phyloP scores from a whole-genome alignment of 2,113 vertebrate genomes.

The Nibea coibor region DNA sequence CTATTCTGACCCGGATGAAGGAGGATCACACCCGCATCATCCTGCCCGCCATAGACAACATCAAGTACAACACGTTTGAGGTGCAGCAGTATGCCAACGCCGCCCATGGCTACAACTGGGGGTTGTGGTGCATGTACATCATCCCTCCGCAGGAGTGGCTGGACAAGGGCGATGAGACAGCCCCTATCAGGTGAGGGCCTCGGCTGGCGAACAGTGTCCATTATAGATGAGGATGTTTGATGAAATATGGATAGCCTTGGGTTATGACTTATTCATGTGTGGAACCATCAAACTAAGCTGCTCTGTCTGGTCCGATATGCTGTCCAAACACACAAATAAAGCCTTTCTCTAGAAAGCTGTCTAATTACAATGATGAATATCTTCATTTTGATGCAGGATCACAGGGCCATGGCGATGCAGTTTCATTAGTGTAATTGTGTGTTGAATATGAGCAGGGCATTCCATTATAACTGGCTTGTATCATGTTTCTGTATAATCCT shows the following conservation, averaged over 20 bases:
- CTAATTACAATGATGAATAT: conserved; percentile 71
- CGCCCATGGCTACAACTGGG: conserved; percentile 98
- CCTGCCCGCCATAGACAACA: conserved; percentile 97
- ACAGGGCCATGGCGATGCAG: conserved; percentile 23
- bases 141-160: conserved; percentile 97
- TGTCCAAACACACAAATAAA: conserved; percentile 57
- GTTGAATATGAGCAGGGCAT: conserved; percentile 42
- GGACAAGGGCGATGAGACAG: conserved; percentile 94
- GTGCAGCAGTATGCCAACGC: conserved; percentile 98
- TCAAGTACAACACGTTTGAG: conserved; percentile 97
- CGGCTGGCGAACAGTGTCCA: conserved; percentile 41
- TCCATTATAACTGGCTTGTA: conserved; percentile 21
- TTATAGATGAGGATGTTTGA: conserved; percentile 78
- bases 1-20: conserved; percentile 91
- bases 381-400: conserved; percentile 64
- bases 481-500: conserved; percentile 37
- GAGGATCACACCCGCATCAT: conserved; percentile 94
- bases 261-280: conserved; percentile 77
- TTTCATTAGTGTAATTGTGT: conserved; percentile 64
- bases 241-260: conserved; percentile 77
- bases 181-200: conserved; percentile 92
- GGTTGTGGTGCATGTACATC: conserved; percentile 99
- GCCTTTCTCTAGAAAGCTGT: conserved; percentile 30
- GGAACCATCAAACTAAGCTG: conserved; percentile 58
- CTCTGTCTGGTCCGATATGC: conserved; percentile 4